Conservation (phyloP, 2,797 vertebrate species). For the Atherinosoma microstoma region DNA sequence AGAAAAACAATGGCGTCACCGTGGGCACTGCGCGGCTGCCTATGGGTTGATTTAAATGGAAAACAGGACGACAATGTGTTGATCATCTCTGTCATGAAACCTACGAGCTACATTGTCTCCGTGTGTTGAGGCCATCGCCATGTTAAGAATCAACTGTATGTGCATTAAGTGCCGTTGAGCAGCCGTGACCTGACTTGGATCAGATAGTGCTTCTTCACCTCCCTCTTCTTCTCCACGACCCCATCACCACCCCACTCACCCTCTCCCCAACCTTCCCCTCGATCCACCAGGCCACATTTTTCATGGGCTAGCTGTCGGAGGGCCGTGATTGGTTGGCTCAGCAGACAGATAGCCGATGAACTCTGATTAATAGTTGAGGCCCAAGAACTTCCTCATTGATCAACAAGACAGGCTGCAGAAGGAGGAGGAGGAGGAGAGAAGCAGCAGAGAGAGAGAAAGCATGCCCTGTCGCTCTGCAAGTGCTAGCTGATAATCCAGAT, state of each 20-base stretch:
- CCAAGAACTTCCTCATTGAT: conserved; percentile 87
- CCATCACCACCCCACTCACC: conserved; percentile 21
- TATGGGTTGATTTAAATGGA: conserved; percentile 8
- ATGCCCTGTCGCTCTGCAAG: conserved; percentile 75
- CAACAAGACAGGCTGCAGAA: conserved; percentile 79
- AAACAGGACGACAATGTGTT: conserved; percentile 22
- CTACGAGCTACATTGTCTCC: conserved; percentile 7
- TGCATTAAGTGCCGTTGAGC: conserved; percentile 67
- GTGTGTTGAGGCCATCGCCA: conserved; percentile 50
- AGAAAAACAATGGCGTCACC: not conserved
- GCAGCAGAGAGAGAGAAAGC: conserved; percentile 71
- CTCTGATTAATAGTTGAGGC: conserved; percentile 87
- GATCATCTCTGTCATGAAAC: conserved; percentile 12
- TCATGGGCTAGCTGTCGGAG: conserved; percentile 85
- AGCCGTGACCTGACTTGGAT: conserved; percentile 79
- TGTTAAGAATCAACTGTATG: conserved; percentile 65
- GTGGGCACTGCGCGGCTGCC: not conserved
- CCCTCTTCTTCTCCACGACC: conserved; percentile 50
- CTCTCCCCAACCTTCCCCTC: conserved; percentile 42
- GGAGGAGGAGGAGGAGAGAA: conserved; percentile 44
- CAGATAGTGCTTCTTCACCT: conserved; percentile 77
- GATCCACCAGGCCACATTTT: conserved; percentile 80
- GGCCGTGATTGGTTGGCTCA: conserved; percentile 84
- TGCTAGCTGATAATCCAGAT: conserved; percentile 76
- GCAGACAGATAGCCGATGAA: conserved; percentile 88